These are phyloP conservation scores for Ramphastos sulfuratus DNA, from an alignment of 2,113 vertebrate genomes.

Conservation along the genomic window DNA sequence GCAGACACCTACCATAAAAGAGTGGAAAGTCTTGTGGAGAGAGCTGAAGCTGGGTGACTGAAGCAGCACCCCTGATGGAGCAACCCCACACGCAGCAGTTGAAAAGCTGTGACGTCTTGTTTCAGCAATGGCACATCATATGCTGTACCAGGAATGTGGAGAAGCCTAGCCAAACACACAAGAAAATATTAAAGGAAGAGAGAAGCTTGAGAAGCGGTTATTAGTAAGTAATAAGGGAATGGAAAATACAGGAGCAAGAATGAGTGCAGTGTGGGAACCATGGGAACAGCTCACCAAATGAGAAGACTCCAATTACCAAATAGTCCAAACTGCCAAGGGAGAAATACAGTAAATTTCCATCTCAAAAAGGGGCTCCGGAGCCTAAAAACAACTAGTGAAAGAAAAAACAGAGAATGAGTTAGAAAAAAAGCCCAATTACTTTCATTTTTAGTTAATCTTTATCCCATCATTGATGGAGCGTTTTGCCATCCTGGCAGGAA, in stretches of 20 bases:
- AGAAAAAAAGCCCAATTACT: not conserved
- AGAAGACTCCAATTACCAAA: not conserved
- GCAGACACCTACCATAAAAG: not conserved
- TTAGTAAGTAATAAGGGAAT: constrained; percentile 22
- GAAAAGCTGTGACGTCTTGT: not conserved
- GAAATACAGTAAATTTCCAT: not conserved
- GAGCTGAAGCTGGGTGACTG: not conserved
- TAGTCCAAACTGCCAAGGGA: not conserved
- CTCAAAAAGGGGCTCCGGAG: not conserved
- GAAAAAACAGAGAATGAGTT: not conserved
- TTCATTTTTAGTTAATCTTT: constrained; percentile 6
- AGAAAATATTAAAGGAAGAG: constrained; percentile 14
- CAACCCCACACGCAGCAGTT: not conserved
- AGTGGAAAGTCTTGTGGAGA: not conserved
- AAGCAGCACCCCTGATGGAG: not conserved
- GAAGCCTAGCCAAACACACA: constrained; percentile 50
- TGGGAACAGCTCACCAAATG: not conserved
- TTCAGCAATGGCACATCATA: not conserved
- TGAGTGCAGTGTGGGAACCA: not conserved
- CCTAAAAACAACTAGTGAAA: not conserved
- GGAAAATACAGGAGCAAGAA: not conserved
- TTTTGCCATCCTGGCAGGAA: constrained; percentile 28
- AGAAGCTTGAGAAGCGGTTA: not conserved
- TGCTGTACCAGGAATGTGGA: constrained; percentile 5
- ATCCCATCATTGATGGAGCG: not conserved